phyloP scores from a whole-genome alignment of 1,140 invertebrate species.

The Glossosoma conforme region DNA sequence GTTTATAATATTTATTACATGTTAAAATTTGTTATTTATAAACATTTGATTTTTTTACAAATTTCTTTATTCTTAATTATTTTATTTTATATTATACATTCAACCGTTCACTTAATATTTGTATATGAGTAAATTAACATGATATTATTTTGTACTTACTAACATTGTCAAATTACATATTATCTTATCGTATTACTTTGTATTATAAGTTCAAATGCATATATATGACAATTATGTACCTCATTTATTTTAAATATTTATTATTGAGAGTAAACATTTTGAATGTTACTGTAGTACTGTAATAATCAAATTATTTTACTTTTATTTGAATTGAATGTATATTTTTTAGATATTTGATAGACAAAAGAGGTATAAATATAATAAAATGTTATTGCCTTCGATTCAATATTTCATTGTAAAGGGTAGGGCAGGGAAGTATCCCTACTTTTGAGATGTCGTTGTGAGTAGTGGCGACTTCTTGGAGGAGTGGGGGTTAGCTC shows the following conservation, averaged over 20 bases:
- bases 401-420: too few species aligned
- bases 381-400: too few species aligned
- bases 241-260: not conserved
- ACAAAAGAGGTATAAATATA: too few species aligned
- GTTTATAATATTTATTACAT: not conserved
- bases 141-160: not conserved
- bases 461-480: too few species aligned
- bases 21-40: not conserved
- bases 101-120: not conserved
- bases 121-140: not conserved
- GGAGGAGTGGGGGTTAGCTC: too few species aligned
- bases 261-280: not conserved
- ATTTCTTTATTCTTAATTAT: not conserved
- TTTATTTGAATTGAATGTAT: not conserved
- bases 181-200: too few species aligned
- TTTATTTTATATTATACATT: not conserved
- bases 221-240: not conserved
- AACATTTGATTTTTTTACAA: not conserved
- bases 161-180: not conserved
- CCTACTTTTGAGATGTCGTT: too few species aligned
- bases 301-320: not conserved
- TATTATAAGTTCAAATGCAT: not conserved
- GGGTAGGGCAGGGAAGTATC: too few species aligned
- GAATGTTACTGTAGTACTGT: not conserved
- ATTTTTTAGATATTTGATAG: too few species aligned